These are phyloP conservation scores for Synaphobranchus kaupii DNA, from an alignment of 2,797 vertebrate species.

Conservation along the genomic window DNA sequence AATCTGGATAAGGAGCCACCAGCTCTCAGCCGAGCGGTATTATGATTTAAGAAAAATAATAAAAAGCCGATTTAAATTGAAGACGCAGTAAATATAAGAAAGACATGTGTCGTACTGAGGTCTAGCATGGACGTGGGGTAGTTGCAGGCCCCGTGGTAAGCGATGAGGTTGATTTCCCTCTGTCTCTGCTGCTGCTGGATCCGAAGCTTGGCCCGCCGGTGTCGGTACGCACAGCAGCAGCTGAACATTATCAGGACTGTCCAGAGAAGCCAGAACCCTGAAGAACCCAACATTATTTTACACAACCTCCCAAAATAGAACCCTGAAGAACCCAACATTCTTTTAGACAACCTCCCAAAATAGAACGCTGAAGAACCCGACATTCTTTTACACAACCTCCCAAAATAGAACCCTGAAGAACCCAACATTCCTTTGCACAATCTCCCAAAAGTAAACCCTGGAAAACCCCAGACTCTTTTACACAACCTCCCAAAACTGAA, in stretches of 20 bases:
- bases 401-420: background rate
- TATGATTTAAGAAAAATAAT: background rate
- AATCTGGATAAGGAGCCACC: background rate
- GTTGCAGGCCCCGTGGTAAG: slow-evolving; percentile 87
- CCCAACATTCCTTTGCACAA: background rate
- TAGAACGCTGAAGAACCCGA: background rate
- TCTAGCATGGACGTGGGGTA: slow-evolving; percentile 82
- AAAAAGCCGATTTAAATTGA: background rate
- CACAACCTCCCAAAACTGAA: too few relatives aligned
- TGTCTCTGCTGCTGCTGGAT: slow-evolving; percentile 93
- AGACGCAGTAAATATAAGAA: background rate
- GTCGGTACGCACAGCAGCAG: slow-evolving; percentile 92
- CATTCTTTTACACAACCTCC: too few relatives aligned
- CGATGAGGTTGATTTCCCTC: slow-evolving; percentile 92
- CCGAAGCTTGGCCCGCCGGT: slow-evolving; percentile 88
- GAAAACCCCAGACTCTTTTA: too few relatives aligned
- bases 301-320: slow-evolving; percentile 66
- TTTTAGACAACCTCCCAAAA: background rate
- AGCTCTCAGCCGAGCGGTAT: background rate
- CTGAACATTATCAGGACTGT: slow-evolving; percentile 92
- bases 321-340: slow-evolving; percentile 68
- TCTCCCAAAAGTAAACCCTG: background rate
- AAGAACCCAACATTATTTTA: slow-evolving; percentile 26
- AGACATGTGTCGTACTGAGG: slow-evolving; percentile 63
- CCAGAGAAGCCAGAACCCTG: slow-evolving; percentile 98